A percentile compares a stretch with the other conserved stretches of the same genome.
These are phyloP conservation scores for Erpetoichthys calabaricus DNA, from an alignment of 2,797 vertebrate genomes.

Conservation along the genomic window DNA sequence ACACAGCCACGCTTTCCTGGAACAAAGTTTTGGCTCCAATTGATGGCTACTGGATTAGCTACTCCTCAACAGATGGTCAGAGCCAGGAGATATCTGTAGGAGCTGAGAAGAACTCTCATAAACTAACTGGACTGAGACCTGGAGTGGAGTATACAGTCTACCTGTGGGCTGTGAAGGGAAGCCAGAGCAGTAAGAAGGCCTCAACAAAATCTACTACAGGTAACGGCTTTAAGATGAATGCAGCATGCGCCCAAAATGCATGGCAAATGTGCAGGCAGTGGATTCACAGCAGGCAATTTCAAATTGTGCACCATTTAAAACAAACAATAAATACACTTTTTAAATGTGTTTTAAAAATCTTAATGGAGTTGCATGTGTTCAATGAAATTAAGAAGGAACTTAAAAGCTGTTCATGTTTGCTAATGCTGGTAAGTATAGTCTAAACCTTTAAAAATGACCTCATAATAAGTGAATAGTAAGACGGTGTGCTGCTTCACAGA, in stretches of 20 bases:
- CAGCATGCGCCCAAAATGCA: background rate
- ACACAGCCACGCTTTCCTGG: conserved; percentile 33
- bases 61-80: conserved; percentile 22
- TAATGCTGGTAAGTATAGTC: no score
- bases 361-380: no score
- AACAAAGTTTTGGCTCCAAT: conserved; percentile 24
- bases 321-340: no score
- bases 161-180: conserved; percentile 34
- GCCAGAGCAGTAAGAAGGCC: conserved; percentile 24
- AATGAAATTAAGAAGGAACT: no score
- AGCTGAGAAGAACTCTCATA: conserved; percentile 19
- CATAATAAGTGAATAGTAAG: background rate
- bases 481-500: conserved; percentile 18
- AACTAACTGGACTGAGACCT: conserved; percentile 26
- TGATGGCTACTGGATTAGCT: conserved; percentile 33
- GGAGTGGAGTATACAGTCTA: conserved; percentile 26
- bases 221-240: conserved; percentile 10
- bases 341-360: no score
- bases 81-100: conserved; percentile 19
- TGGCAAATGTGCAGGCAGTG: no score
- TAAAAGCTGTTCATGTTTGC: no score
- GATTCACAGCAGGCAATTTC: no score
- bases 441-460: no score
- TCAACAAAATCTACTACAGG: conserved; percentile 28
- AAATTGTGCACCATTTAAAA: no score